Conservation (phyloP, 53 echinoderm and acorn worm genomes). For the Henricia sp. region DNA sequence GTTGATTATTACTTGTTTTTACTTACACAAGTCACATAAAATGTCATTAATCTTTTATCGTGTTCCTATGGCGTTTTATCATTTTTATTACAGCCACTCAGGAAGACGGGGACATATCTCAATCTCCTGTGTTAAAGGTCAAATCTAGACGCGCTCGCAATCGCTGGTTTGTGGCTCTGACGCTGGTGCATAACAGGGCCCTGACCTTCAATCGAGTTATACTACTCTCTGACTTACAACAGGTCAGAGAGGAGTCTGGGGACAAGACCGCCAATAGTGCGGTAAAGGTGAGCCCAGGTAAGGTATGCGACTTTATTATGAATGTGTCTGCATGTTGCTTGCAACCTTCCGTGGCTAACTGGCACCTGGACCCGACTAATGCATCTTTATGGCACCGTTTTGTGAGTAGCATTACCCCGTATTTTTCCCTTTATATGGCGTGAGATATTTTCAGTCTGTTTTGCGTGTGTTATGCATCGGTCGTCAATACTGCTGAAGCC, state of each 20-base stretch:
- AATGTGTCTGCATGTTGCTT: neutral
- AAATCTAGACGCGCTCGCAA: conserved; percentile 66
- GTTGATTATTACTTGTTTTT: too few species aligned
- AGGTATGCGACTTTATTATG: conserved; percentile 35
- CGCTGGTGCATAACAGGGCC: conserved; percentile 70
- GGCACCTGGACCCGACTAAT: neutral
- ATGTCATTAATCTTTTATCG: neutral
- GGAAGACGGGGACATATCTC: neutral
- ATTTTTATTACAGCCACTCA: neutral
- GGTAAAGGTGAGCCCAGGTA: conserved; percentile 62
- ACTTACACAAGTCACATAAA: too few species aligned
- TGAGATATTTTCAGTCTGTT: neutral
- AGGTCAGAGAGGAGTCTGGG: conserved; percentile 45
- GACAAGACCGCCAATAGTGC: conserved; percentile 51
- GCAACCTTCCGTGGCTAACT: neutral
- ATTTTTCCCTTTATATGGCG: neutral
- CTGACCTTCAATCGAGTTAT: conserved; percentile 66
- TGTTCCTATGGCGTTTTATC: neutral
- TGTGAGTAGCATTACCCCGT: neutral
- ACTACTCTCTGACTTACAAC: conserved; percentile 47
- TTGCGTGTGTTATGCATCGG: neutral
- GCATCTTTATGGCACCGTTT: neutral
- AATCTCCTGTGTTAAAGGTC: neutral
- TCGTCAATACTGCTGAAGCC: too few species aligned
- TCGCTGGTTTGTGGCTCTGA: conserved; percentile 87